These are phyloP conservation scores for Albula goreensis DNA, from an alignment of 2,113 vertebrate species.

Conservation along the genomic window DNA sequence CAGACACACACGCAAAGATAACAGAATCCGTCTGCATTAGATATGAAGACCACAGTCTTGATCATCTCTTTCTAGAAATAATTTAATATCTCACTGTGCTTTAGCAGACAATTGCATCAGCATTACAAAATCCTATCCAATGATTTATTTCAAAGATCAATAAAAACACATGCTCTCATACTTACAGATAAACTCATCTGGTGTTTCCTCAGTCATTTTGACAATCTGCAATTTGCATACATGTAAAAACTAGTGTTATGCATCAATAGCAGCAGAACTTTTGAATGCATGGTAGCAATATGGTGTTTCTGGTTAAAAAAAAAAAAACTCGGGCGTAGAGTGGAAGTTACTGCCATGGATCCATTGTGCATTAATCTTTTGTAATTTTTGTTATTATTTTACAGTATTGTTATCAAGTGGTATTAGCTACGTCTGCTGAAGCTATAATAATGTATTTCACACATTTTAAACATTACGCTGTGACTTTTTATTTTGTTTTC, in stretches of 20 bases:
- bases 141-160: not conserved
- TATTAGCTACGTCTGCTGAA: no score
- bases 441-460: no score
- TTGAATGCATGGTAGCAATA: not conserved
- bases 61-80: not conserved
- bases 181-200: slow-evolving; percentile 89
- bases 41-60: not conserved
- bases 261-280: not conserved
- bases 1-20: not conserved
- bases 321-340: no score
- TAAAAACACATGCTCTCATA: slow-evolving; percentile 50
- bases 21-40: not conserved
- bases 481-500: not conserved
- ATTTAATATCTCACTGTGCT: not conserved
- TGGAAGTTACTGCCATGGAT: not conserved
- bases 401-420: not conserved
- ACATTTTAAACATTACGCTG: not conserved
- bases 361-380: not conserved
- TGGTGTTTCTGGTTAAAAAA: not conserved
- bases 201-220: slow-evolving; percentile 79
- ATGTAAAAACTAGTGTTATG: not conserved
- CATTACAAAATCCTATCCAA: not conserved
- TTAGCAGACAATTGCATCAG: not conserved
- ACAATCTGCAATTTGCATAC: slow-evolving; percentile 61
- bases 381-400: not conserved